These are phyloP conservation scores for Labia minor DNA, from an alignment of 2,888 invertebrate genomes.

Conservation along the genomic window DNA sequence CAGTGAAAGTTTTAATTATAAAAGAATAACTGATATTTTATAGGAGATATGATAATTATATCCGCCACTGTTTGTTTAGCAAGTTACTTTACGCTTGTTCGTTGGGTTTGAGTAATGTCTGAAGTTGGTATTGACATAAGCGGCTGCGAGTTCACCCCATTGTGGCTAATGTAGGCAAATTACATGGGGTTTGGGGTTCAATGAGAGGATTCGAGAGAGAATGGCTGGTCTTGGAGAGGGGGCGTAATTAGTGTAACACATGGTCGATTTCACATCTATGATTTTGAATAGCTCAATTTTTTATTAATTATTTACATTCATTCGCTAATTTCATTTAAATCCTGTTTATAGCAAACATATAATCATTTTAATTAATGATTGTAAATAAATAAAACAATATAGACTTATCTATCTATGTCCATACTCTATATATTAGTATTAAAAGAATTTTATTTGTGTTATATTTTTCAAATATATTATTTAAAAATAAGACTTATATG, in stretches of 20 bases:
- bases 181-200: background rate
- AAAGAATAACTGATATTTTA: background rate
- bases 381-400: no score
- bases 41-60: background rate
- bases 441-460: no score
- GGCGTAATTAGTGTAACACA: conserved; percentile 2
- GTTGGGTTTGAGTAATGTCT: background rate
- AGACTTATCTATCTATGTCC: no score
- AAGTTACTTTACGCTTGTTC: conserved; percentile 7
- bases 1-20: background rate
- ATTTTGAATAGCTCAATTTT: no score
- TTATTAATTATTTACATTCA: no score
- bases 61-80: background rate
- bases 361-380: no score
- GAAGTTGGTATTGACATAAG: conserved; percentile 13
- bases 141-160: background rate
- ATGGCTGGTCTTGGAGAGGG: background rate
- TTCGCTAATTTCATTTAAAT: no score
- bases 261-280: background rate
- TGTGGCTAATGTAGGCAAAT: conserved; percentile 13
- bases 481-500: no score
- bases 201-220: background rate
- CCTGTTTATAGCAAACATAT: no score
- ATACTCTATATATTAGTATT: no score
- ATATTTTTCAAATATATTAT: no score